Percentiles rank a stretch among this genome's conserved stretches.
Evolutionary conservation across 2,888 invertebrate genomes (phyloP).

Genomic region (Latheticus oryzae): DNA sequence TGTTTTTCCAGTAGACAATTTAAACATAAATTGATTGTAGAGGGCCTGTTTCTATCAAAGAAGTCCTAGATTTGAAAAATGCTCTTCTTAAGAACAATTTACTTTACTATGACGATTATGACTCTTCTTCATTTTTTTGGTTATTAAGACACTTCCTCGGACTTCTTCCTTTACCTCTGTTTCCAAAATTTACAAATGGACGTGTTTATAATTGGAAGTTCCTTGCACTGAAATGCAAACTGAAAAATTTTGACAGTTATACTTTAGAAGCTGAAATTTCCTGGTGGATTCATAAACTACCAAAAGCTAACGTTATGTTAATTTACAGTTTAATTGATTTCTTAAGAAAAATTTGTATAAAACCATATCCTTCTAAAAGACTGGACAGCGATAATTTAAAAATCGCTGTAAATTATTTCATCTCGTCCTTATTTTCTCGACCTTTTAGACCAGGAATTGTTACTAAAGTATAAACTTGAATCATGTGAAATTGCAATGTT

Average conservation of each 20-base stretch:
- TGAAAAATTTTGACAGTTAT: not conserved
- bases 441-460: conserved; percentile 20
- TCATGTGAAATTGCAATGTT: not conserved
- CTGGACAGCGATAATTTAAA: not conserved
- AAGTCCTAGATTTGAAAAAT: conserved; percentile 7
- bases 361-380: not conserved
- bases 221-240: conserved; percentile 1
- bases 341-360: not conserved
- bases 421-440: conserved; percentile 18
- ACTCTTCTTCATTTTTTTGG: conserved; percentile 11
- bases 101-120: not conserved
- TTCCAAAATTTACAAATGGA: conserved; percentile 12
- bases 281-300: conserved; percentile 19
- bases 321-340: conserved; percentile 10
- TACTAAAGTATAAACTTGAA: no score
- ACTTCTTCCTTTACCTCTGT: conserved; percentile 10
- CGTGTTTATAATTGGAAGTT: conserved; percentile 2
- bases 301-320: conserved; percentile 13
- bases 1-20: not conserved
- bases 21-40: conserved; percentile 1
- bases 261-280: conserved; percentile 15
- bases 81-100: not conserved
- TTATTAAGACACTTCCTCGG: conserved; percentile 19
- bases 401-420: conserved; percentile 1
- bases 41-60: not conserved